These are phyloP conservation scores for Carcharodon carcharias DNA, from an alignment of 2,797 vertebrate genomes.

Conservation along the genomic window DNA sequence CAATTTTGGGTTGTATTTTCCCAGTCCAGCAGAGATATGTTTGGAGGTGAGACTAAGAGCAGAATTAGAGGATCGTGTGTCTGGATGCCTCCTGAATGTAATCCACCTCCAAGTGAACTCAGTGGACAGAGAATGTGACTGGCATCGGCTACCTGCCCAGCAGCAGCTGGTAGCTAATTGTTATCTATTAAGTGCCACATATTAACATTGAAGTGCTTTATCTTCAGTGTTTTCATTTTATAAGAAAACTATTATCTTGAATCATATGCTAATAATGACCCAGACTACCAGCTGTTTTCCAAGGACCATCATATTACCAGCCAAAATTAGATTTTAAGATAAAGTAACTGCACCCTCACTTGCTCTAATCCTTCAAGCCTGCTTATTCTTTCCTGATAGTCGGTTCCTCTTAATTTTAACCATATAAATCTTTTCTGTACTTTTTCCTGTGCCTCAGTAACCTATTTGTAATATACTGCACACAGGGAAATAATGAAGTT, in stretches of 20 bases:
- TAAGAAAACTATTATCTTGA: constrained; percentile 6
- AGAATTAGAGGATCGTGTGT: too few relatives aligned
- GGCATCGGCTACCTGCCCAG: too few relatives aligned
- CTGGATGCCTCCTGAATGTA: too few relatives aligned
- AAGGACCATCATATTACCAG: not conserved
- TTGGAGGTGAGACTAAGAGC: too few relatives aligned
- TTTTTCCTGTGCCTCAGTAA: too few relatives aligned
- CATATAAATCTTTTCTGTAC: not conserved
- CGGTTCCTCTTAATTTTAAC: not conserved
- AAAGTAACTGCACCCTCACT: not conserved
- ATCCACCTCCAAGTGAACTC: too few relatives aligned
- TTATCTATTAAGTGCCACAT: too few relatives aligned
- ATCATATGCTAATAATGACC: not conserved
- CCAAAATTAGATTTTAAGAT: not conserved
- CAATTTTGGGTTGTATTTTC: too few relatives aligned
- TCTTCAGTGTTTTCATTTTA: not conserved
- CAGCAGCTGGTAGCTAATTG: too few relatives aligned
- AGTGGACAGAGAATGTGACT: too few relatives aligned
- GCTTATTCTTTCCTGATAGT: not conserved
- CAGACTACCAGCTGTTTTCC: not conserved
- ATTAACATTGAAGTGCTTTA: not conserved
- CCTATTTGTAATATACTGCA: not conserved
- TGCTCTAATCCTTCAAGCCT: not conserved
- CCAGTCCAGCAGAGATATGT: too few relatives aligned
- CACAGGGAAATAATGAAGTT: not conserved